Evolutionary conservation across 2,797 vertebrate genomes (phyloP).

Genomic region (Esox masquinongy): DNA sequence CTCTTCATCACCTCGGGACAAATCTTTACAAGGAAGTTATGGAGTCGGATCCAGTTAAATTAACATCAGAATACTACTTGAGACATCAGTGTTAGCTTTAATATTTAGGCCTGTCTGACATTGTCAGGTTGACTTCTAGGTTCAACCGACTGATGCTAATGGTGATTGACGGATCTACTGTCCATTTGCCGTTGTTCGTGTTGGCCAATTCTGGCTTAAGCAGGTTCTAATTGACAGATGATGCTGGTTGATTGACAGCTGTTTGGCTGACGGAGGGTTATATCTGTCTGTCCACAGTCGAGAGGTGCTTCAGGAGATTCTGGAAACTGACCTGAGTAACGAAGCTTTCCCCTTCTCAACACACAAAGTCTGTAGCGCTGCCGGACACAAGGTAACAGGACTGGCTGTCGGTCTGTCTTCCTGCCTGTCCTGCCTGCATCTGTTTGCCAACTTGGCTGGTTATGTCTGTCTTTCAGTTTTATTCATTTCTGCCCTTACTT

Average conservation of each 20-base stretch:
- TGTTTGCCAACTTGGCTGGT: background rate
- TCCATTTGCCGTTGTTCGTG: slow-evolving; percentile 31
- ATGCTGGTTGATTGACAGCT: background rate
- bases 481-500: background rate
- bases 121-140: slow-evolving; percentile 1
- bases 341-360: slow-evolving; percentile 93
- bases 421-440: background rate
- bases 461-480: too few species aligned
- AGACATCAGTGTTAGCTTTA: background rate
- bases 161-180: background rate
- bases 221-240: slow-evolving; percentile 65
- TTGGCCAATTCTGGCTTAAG: slow-evolving; percentile 30
- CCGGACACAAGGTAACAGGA: slow-evolving; percentile 83
- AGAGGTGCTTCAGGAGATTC: slow-evolving; percentile 84
- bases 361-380: slow-evolving; percentile 82
- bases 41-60: background rate
- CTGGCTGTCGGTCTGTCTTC: background rate
- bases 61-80: background rate
- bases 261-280: slow-evolving; percentile 31
- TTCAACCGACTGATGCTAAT: background rate
- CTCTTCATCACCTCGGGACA: background rate
- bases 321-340: slow-evolving; percentile 87
- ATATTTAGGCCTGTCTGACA: background rate
- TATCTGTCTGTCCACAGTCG: slow-evolving; percentile 71
- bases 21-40: background rate